A percentile compares a stretch with the other conserved stretches of the same genome.
These are phyloP conservation scores for Pandion haliaetus DNA, from an alignment of 2,113 vertebrate genomes.

Conservation along the genomic window DNA sequence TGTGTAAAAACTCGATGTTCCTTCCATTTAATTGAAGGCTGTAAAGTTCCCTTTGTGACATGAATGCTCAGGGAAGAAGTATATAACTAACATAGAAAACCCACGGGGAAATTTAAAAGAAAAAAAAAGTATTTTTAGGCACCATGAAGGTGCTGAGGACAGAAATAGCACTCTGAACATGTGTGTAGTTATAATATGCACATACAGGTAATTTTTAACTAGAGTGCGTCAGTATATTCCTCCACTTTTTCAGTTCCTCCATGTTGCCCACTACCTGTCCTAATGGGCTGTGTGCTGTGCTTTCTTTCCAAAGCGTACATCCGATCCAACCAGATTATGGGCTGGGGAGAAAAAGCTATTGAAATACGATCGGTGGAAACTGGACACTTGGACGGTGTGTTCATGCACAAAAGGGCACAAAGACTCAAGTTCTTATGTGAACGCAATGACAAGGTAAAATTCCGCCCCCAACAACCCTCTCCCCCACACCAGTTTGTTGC, in stretches of 20 bases:
- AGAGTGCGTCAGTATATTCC: fast-evolving
- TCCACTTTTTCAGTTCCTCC: background rate
- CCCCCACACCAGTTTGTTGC: background rate
- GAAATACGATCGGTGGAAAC: conserved; percentile 98
- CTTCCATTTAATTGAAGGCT: background rate
- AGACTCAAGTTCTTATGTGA: conserved; percentile 98
- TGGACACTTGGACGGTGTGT: conserved; percentile 95
- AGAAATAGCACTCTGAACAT: background rate
- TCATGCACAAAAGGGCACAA: conserved; percentile 99
- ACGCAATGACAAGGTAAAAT: conserved; percentile 95
- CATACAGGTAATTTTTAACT: background rate
- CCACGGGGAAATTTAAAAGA: fast-evolving
- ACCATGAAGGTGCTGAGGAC: background rate
- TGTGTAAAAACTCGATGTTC: background rate
- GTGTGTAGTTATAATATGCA: background rate
- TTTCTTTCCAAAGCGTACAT: conserved; percentile 86
- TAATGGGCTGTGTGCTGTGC: background rate
- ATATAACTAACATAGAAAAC: background rate
- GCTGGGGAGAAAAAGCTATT: conserved; percentile 99
- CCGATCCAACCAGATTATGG: conserved; percentile 99
- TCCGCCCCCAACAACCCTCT: background rate
- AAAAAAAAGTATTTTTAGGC: background rate
- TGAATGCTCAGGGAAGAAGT: background rate
- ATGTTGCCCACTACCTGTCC: background rate
- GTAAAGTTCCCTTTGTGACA: background rate